A percentile compares a stretch with the other conserved stretches of the same genome.
phyloP scores from a whole-genome alignment of 2,888 invertebrate genomes.

The Drosophila meridionalis region DNA sequence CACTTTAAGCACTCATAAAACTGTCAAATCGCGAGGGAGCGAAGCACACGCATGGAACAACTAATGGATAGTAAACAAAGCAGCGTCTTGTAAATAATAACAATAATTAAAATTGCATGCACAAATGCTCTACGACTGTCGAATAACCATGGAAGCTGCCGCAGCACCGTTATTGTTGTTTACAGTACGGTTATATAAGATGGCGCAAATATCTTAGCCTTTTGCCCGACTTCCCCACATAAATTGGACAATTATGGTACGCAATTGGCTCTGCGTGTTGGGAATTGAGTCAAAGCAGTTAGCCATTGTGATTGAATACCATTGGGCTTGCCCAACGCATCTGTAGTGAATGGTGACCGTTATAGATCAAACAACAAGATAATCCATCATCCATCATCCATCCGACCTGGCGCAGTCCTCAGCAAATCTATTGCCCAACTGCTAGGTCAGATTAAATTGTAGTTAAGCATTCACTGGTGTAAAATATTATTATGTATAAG shows the following conservation, averaged over 20 bases:
- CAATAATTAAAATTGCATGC: constrained; percentile 75
- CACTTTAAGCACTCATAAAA: constrained; percentile 59
- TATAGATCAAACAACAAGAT: neutral
- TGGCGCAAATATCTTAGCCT: constrained; percentile 17
- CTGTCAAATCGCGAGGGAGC: constrained; percentile 44
- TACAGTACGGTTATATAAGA: constrained; percentile 48
- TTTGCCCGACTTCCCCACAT: constrained; percentile 22
- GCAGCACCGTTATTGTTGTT: constrained; percentile 50
- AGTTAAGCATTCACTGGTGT: too few species aligned
- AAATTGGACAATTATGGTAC: constrained; percentile 47
- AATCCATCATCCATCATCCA: neutral
- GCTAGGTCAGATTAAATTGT: neutral
- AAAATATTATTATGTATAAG: neutral
- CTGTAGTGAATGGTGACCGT: neutral
- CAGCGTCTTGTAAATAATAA: constrained; percentile 67
- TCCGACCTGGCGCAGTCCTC: neutral
- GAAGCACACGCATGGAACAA: constrained; percentile 30
- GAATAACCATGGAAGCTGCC: constrained; percentile 51
- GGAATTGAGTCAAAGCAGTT: constrained; percentile 46
- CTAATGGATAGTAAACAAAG: constrained; percentile 71
- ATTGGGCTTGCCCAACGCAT: constrained; percentile 2
- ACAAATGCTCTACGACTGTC: constrained; percentile 58
- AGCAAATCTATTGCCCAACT: neutral
- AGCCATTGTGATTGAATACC: constrained; percentile 14
- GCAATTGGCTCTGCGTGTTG: constrained; percentile 27